Conservation (phyloP, 2,113 vertebrate genomes). For the Thunnus maccoyii region DNA sequence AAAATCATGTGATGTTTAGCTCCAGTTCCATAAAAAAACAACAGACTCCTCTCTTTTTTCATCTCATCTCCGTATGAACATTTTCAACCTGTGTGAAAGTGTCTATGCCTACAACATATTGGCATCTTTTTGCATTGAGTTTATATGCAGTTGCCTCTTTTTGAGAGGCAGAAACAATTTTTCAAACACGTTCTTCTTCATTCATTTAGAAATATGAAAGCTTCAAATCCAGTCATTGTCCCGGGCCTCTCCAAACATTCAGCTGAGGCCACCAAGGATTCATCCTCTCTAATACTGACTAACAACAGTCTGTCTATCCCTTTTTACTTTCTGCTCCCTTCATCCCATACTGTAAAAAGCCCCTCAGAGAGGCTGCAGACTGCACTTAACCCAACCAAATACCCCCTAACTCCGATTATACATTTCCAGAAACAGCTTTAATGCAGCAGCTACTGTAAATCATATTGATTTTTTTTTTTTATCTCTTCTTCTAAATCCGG, state of each 20-base stretch:
- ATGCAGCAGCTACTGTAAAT: constrained; percentile 25
- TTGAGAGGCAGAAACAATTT: no score
- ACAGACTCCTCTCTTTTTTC: no score
- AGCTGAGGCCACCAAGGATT: background rate
- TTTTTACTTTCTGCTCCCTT: background rate
- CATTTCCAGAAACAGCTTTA: constrained; percentile 6
- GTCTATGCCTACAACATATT: no score
- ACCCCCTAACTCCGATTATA: constrained; percentile 35
- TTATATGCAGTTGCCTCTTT: no score
- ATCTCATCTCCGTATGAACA: no score
- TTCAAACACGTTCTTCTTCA: background rate
- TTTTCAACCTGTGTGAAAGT: no score
- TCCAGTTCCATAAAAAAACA: no score
- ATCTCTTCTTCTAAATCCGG: background rate
- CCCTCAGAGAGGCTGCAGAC: background rate
- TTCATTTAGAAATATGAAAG: background rate
- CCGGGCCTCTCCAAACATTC: background rate
- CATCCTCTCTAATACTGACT: background rate
- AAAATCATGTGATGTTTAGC: no score
- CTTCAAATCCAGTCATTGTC: background rate
- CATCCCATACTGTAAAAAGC: background rate
- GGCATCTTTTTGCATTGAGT: no score
- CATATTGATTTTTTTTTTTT: constrained; percentile 20
- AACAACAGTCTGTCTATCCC: background rate
- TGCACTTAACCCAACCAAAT: constrained; percentile 20